Base-by-base conservation (phyloP, 1,140 invertebrate species). In the Calliphora vicina region DNA sequence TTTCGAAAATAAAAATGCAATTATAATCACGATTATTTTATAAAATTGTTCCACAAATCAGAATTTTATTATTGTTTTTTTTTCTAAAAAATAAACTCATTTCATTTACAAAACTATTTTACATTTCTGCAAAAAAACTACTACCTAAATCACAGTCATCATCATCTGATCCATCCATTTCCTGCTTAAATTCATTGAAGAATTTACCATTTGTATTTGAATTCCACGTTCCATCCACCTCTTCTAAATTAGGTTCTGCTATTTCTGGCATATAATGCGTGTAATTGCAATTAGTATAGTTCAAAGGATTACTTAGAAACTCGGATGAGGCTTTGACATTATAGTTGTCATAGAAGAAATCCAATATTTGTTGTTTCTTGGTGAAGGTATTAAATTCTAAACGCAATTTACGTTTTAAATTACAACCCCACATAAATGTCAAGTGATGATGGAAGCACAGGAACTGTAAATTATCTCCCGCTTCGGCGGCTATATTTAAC, bases 361-460 rank as follows among this genome's bases (percentile, higher is more conserved):
- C 90, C 73, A 97, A 91, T 4, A 97, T 95, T 84, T 93, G 92
- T 81, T 93, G 89, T 85, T 94, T 95, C 84, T 92, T 94, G 83
- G 92, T 93, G 27, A 98, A 91, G 84, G 93, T 93, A 92, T 98
- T 98, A 88, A 98, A 97, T 78, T 94, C 90, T 84, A 93, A 89
- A 85, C 95, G 94, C 86, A 96, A 93, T 74, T 93, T 90, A 85
- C 94, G 95, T 6, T 93, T 91, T 84, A 98, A 91, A 61, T 95
- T 87, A 91, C 95, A 95, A 89, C 97, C 96, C 85, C 97, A 91
- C 98, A 99, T 99, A 88, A 97, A 98, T 72, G 97, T 96, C 80
- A 99, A 92, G 92, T 99, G 97, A 90, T 98, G 97, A 91, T 99
- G 97, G 87, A 98, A 97, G 88, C 93, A 94, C 82, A 95, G 93